These are phyloP conservation scores for Ennomos fuscantarius DNA, from an alignment of 2,888 invertebrate genomes.

Conservation along the genomic window DNA sequence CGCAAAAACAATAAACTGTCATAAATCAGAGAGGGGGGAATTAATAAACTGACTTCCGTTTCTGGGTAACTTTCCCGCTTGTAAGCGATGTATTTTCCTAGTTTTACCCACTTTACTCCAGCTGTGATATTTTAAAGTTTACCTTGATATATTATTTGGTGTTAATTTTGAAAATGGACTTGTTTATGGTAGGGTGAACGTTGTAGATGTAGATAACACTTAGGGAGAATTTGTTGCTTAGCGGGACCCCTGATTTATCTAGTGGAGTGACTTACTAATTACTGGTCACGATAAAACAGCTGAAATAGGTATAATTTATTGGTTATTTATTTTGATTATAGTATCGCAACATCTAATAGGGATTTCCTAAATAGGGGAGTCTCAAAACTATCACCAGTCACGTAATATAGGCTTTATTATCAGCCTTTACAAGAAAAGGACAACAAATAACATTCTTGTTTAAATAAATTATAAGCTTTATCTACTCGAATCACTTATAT, in stretches of 20 bases:
- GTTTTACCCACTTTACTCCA: constrained; percentile 31
- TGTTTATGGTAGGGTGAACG: constrained; percentile 19
- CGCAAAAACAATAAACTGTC: constrained; percentile 72
- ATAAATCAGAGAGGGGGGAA: constrained; percentile 68
- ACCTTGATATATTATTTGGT: constrained; percentile 26
- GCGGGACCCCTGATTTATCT: constrained; percentile 24
- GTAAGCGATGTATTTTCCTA: constrained; percentile 38
- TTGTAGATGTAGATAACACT: constrained; percentile 35
- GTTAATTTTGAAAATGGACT: constrained; percentile 7
- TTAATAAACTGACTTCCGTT: constrained; percentile 67
- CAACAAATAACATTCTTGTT: no score
- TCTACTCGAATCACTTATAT: no score
- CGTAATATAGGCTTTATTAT: no score
- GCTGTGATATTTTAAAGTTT: constrained; percentile 37
- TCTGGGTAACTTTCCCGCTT: constrained; percentile 43
- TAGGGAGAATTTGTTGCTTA: constrained; percentile 26
- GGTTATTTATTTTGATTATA: background rate
- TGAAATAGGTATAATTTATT: background rate
- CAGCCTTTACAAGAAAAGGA: no score
- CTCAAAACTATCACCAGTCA: no score
- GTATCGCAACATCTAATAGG: background rate
- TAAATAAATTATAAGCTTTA: no score
- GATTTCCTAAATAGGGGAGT: no score
- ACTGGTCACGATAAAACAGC: constrained; percentile 12
- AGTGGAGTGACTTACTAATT: constrained; percentile 20